phyloP scores from a whole-genome alignment of 1,140 invertebrate genomes.

The Homalodisca vitripennis region DNA sequence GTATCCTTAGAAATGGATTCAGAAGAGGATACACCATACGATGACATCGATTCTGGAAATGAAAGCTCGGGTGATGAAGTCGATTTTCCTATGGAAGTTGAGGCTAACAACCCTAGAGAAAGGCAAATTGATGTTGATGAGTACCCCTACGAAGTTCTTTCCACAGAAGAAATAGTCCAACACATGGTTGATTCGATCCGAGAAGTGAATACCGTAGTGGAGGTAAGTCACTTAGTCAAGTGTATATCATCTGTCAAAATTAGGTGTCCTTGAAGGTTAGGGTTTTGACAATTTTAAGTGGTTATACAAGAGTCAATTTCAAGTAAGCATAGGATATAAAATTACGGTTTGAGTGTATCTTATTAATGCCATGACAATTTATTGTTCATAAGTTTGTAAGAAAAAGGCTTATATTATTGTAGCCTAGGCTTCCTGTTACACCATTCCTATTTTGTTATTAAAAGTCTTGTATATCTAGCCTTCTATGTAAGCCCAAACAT shows the following conservation, averaged over 20 bases:
- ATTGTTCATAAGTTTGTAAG: too few relatives aligned
- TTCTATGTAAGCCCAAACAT: too few relatives aligned
- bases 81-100: constrained; percentile 88
- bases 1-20: constrained; percentile 69
- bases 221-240: constrained; percentile 56
- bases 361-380: too few relatives aligned
- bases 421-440: too few relatives aligned
- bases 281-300: constrained; percentile 24
- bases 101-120: constrained; percentile 72
- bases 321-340: too few relatives aligned
- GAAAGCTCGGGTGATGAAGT: constrained; percentile 91
- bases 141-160: constrained; percentile 91
- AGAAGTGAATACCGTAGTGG: constrained; percentile 88
- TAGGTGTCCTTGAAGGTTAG: constrained; percentile 33
- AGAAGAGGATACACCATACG: constrained; percentile 81
- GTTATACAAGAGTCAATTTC: too few relatives aligned
- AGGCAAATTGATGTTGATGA: constrained; percentile 80
- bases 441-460: too few relatives aligned
- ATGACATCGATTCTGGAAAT: constrained; percentile 88
- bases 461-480: too few relatives aligned
- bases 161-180: constrained; percentile 94
- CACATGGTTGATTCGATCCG: constrained; percentile 97
- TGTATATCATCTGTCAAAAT: constrained; percentile 15
- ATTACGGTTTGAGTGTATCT: too few relatives aligned
- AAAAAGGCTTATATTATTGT: too few relatives aligned